Conservation (phyloP, 2,797 vertebrate genomes). For the Chloroceryle amazona region DNA sequence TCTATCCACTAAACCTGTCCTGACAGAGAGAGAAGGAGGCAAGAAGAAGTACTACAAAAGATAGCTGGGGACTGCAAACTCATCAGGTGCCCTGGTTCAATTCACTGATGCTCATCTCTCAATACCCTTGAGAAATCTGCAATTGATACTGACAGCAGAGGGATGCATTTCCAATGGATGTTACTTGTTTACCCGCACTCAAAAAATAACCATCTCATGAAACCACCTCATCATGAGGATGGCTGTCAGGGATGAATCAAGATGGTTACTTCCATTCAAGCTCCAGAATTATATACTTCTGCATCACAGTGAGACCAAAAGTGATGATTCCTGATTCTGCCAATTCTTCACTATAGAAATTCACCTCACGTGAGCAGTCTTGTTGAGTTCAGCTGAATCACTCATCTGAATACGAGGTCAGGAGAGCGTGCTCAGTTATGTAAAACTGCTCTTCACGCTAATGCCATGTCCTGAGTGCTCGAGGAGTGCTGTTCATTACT, state of each 20-base stretch:
- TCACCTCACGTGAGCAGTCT: neutral
- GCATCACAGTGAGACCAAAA: rapidly evolving
- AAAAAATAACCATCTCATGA: neutral
- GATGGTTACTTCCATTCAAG: neutral
- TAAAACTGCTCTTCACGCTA: neutral
- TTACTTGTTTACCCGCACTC: neutral
- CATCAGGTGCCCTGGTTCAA: neutral
- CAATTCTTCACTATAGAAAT: neutral
- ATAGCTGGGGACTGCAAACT: neutral
- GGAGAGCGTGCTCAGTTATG: neutral
- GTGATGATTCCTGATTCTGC: neutral
- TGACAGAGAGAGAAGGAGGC: neutral
- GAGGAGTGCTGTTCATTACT: neutral
- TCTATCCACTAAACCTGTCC: neutral
- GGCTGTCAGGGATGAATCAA: neutral
- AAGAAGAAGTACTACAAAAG: neutral
- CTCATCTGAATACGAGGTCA: neutral
- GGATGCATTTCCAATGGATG: neutral
- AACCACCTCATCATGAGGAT: neutral
- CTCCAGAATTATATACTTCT: neutral
- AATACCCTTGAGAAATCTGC: neutral
- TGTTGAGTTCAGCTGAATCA: neutral
- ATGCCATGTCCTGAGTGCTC: neutral
- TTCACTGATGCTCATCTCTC: neutral
- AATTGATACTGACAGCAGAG: neutral